Base-by-base conservation (phyloP, 2,113 vertebrate species). In the Amphilophus citrinellus region DNA sequence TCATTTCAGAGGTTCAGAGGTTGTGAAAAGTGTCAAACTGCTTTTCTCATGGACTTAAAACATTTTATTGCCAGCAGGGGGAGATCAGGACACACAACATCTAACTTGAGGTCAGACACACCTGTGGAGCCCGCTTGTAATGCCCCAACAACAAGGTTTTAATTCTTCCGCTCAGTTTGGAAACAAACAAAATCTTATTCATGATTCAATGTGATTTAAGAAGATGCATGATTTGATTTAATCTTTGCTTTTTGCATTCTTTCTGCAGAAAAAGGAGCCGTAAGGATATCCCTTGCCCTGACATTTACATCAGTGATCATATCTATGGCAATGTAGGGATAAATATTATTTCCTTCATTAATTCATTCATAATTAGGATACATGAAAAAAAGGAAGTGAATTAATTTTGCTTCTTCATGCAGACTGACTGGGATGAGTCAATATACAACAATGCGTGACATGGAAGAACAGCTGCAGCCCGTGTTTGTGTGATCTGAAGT, bases 361-460 rank as follows among this genome's bases (percentile, higher is more conserved):
- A 18, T 58, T 82, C 15, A 30, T 37, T 58, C 2, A 14, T 63
- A 58, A 20, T 35, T 65, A 78, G 3, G 10, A 61, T n/a, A 3
- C 22, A 44, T 39, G 11, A 78, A 3, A 39, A 4, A 63, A 60
- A 2, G 20, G 1, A 4, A 77, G 1, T 56, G 8, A 84, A 8
- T 37, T 58, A 0, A 47, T 68, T 7, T 68, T 56, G 10, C 83
- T 71, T 85, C 82, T 37, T 63, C 53, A 1, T 6, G 44, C 84
- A 94, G 94, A 50, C 0, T 5, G 39, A 62, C 17, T 58, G 4
- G 7, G 63, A 88, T 61, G 89, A 92, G 2, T 57, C 82, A 4
- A 37, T 93, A 44, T 95, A 95, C 1, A 88, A 61, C 50, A 95
- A 95, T 13, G 0, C 88, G 44, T 91, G 81, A 84, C 1, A 0